Base-by-base conservation (phyloP, 2,113 vertebrate species). In the Alosa alosa region DNA sequence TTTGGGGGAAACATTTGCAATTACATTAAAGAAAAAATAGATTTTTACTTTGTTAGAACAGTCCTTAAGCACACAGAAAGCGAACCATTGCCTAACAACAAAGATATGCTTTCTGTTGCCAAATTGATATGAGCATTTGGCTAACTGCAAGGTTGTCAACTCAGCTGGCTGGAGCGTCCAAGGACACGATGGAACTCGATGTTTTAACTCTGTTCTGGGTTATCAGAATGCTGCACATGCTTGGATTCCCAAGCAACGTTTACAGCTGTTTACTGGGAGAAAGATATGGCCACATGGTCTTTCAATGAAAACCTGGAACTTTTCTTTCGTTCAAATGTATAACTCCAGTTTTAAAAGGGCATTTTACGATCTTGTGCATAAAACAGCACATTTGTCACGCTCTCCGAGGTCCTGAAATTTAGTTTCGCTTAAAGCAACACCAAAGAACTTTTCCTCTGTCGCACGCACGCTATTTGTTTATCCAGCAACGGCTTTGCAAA, bases 331-430 rank as follows among this genome's bases (percentile, higher is more conserved):
- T 49, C 47, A 78, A 78, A 39, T 78, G 7, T 78, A 36, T 78
- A 5, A 36, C 10, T 4, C 10, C 0, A 78, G 3, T 13, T 17
- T 6, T 39, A 44, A 44, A 44, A 44, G 41, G 41, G 2, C 41
- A 44, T 44, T 44, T 44, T 44, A 44, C 41, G 41, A 44, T 78
- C 39, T 17, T 0, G 3, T 4, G 10, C 11, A 39, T 64, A 64
- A 4, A 64, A 4, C 6, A 22, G n/a, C 72, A 4, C 13, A 57
- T 83, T 86, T 86, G 49, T 25, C 10, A 60, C 52, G 41, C 83
- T 81, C 44, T 68, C 75, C 75, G 50, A 52, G 85, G 81, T 86
- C 85, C 45, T 83, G 81, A 87, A 84, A 0, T 45, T 55, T 20
- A 18, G 39, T 0, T 8, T 39, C n/a, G 10, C 44, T 13, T n/a